Conservation (phyloP, 2,113 vertebrate species). For the Burhinus oedicnemus region DNA sequence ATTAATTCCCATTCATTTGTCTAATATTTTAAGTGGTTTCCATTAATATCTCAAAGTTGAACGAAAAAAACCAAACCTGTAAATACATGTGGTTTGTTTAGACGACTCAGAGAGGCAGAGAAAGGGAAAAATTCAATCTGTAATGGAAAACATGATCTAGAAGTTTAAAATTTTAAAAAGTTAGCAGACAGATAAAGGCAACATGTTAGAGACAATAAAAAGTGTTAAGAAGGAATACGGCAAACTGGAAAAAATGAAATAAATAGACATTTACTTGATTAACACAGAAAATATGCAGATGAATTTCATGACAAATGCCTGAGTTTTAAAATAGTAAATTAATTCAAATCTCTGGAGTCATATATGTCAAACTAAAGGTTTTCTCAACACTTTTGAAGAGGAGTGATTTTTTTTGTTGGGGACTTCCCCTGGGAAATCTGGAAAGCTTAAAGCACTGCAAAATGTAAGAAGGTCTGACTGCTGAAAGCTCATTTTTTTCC, state of each 20-base stretch:
- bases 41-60: background rate
- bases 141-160: background rate
- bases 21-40: background rate
- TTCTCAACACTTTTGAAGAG: background rate
- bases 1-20: background rate
- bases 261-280: background rate
- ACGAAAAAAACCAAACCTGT: accelerated
- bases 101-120: background rate
- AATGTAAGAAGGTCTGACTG: background rate
- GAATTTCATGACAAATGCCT: accelerated
- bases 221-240: background rate
- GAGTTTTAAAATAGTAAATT: background rate
- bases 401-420: accelerated
- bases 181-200: background rate
- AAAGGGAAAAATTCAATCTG: background rate
- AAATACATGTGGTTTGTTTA: background rate
- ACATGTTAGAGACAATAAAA: background rate
- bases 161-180: background rate
- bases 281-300: background rate
- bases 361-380: background rate
- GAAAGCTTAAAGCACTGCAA: background rate
- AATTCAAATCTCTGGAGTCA: background rate
- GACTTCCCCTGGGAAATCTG: background rate
- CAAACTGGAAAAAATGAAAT: background rate
- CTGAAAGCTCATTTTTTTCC: background rate